Evolutionary conservation across 1,140 invertebrate genomes (phyloP), one percentile per base, ranked within the genome.

Genomic region (Mya arenaria): DNA sequence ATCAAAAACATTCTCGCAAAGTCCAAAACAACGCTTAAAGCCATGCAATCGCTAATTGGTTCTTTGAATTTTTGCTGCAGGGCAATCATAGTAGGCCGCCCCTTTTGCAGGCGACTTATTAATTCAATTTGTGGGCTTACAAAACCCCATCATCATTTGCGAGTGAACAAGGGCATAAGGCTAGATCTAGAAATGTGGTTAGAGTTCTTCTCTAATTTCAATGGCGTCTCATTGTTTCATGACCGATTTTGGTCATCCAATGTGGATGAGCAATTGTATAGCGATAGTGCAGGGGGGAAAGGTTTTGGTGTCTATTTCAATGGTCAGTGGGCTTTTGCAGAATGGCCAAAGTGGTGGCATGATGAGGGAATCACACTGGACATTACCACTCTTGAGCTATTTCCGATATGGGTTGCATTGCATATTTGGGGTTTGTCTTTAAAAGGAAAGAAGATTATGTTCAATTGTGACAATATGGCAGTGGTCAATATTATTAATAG

Each of bases 11-110:
- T 56, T 13, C 17, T 72, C 8, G 4, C n/a, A n/a, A 72, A 55
- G 15, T 28, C 28, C 17, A 52, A 32, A 30, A 34, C 23, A 2
- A 55, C 25, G 17, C 30, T 72, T n/a, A 71, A 58, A 30, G 60
- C 69, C 1, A 30, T 84, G 41, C 83, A 84, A 52, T 82, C 69
- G 1, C 15, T 82, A 4, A 74, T 75, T 1, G 83, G 83, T n/a
- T 32, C 30, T 4, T 36, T 84, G n/a, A 83, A 78, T 63, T 83
- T 83, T 44, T 60, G 66, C 19, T 77, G 82, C 41, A 28, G 41
- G 15, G 82, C 73, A 5, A 71, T 83, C 19, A 4, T 23, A 23
- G 19, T 56, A n/a, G 82, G 82, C 3, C 25, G 69, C 8, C 41
- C 79, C 10, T 85, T 85, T 56, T 44, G 74, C 17, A 56, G 84